Conservation (phyloP, 2,888 invertebrate genomes). For the Gymnocheta viridis region DNA sequence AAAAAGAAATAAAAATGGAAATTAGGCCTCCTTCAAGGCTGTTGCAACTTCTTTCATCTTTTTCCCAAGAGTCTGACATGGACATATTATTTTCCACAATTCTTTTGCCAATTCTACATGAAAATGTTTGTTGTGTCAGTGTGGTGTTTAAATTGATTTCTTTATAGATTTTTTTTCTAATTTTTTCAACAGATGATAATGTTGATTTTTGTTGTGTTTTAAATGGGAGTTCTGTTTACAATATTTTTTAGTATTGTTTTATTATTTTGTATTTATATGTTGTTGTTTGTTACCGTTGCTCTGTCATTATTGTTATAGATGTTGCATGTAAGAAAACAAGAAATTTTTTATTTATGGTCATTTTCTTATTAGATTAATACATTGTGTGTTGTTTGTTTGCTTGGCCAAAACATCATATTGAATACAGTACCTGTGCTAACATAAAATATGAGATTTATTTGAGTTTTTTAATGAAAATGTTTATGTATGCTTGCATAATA, state of each 20-base stretch:
- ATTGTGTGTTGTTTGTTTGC: not conserved
- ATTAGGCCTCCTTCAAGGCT: not conserved
- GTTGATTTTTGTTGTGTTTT: slow-evolving; percentile 19
- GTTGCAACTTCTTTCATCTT: not conserved
- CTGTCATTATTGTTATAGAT: not conserved
- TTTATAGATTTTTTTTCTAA: slow-evolving; percentile 14
- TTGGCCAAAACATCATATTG: slow-evolving; percentile 29
- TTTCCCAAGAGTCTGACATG: not conserved
- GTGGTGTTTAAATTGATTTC: slow-evolving; percentile 1
- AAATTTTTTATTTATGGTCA: slow-evolving; percentile 56
- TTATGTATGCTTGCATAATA: not conserved
- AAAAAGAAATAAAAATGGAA: too few relatives aligned
- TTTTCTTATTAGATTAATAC: slow-evolving; percentile 46
- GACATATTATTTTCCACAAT: not conserved
- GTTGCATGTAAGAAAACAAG: not conserved
- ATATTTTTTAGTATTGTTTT: slow-evolving; percentile 29
- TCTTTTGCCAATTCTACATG: not conserved
- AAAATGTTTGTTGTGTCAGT: not conserved
- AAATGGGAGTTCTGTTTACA: slow-evolving; percentile 33
- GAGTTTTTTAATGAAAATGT: not conserved
- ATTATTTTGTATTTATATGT: too few relatives aligned
- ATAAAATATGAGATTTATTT: slow-evolving; percentile 25
- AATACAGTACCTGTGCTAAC: not conserved
- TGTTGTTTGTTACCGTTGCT: not conserved
- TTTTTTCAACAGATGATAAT: slow-evolving; percentile 14